Conservation (phyloP, 2,113 vertebrate genomes). For the Natator depressus region DNA sequence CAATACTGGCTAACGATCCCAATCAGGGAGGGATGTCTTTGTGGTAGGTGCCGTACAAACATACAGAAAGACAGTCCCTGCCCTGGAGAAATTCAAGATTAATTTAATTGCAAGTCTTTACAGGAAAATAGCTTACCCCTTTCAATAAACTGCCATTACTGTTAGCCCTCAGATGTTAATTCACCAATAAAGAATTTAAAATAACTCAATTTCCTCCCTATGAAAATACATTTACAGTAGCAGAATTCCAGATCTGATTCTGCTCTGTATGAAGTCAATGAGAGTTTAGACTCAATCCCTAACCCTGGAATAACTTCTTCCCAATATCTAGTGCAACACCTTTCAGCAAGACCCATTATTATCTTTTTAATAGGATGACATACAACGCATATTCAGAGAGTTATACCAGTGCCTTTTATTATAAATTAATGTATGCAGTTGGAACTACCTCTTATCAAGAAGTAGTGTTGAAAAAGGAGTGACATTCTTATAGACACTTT, state of each 20-base stretch:
- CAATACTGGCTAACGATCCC: not conserved
- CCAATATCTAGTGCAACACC: slow-evolving; percentile 14
- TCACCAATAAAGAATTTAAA: slow-evolving; percentile 43
- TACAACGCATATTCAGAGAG: not conserved
- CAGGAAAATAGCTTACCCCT: slow-evolving; percentile 37
- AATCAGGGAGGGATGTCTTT: not conserved
- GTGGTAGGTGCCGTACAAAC: not conserved
- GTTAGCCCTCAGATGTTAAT: slow-evolving; percentile 29
- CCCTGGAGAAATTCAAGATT: not conserved
- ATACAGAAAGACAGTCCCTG: not conserved
- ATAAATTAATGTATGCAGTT: not conserved
- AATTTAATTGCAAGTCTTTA: slow-evolving; percentile 12
- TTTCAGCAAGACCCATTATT: not conserved
- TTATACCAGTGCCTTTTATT: not conserved
- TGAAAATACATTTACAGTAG: slow-evolving; percentile 33
- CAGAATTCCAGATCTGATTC: slow-evolving; percentile 5
- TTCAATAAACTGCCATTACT: slow-evolving; percentile 21
- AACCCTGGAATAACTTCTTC: slow-evolving; percentile 32
- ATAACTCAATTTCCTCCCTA: slow-evolving; percentile 15
- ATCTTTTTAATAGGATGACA: not conserved
- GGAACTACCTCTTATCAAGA: slow-evolving; percentile 5
- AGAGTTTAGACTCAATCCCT: not conserved
- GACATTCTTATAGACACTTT: not conserved
- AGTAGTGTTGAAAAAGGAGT: not conserved
- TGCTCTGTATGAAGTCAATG: not conserved